Evolutionary conservation across 1,140 invertebrate species (phyloP), one percentile per base, ranked within the genome.

Genomic region (Macrostomum lignano): DNA sequence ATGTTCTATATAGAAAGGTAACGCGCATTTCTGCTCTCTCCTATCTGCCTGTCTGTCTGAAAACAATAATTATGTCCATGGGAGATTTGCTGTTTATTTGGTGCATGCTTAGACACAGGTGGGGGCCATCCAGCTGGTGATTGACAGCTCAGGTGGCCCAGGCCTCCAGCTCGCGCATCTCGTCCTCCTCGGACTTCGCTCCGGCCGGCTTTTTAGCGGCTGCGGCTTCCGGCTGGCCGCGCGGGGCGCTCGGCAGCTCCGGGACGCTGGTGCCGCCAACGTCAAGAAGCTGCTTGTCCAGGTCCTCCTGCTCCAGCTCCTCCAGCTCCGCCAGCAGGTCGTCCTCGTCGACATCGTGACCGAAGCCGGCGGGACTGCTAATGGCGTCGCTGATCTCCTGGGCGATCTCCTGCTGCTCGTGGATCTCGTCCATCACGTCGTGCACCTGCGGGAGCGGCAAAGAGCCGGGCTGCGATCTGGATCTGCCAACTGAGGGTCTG

Each of bases 371-470:
- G 37, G 86, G 86, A 62, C 84, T 93, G 26, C 79, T 88, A 55
- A 98, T 96, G 4, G 86, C 86, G 49, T 93, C 78, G 1, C 81
- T 84, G 47, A 98, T 96, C 69, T 98, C 88, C 46, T 71, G 73
- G 1, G 86, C 82, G 25, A 96, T 73, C 58, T 96, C 88, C 60
- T 96, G 84, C 60, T 96, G 88, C 55, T 98, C 88, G 20, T 82
- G 81, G 45, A 98, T 88, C 48, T 96, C 88, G 51, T 96, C 88
- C 84, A 96, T 96, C 62, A 96, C 74, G 51, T 94, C 79, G 49
- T 94, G 84, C 9, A 94, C 84, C 64, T 93, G n/a, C n/a, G n/a
- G n/a, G n/a, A n/a, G n/a, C n/a, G n/a, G n/a, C n/a, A n/a, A n/a
- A n/a, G n/a, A n/a, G n/a, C n/a, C n/a, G n/a, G n/a, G n/a, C n/a